Percentiles rank a stretch among this genome's conserved stretches.
Evolutionary conservation across 2,888 invertebrate species (phyloP).

Genomic region (Anoncus sp.): DNA sequence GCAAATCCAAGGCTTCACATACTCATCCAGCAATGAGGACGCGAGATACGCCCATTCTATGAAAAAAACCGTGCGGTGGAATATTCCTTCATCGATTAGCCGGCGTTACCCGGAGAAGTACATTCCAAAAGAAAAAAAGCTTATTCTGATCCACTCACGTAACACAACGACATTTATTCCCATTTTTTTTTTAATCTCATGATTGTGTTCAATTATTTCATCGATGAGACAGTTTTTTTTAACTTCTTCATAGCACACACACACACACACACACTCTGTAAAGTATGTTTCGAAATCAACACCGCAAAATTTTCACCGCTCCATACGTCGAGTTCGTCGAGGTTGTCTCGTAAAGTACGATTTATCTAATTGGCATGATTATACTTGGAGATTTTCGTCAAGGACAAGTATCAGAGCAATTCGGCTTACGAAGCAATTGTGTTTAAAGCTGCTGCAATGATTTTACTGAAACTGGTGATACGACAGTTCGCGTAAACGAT

Average conservation of each 20-base stretch:
- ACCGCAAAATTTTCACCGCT: no score
- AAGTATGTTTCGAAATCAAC: no score
- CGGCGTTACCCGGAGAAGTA: conserved; percentile 3
- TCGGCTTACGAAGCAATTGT: not conserved
- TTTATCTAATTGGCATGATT: no score
- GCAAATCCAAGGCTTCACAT: not conserved
- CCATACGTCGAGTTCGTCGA: no score
- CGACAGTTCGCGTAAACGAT: conserved; percentile 22
- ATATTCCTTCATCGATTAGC: conserved; percentile 41
- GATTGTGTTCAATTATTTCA: not conserved
- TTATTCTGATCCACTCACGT: not conserved
- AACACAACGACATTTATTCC: not conserved
- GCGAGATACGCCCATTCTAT: conserved; percentile 43
- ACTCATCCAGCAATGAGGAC: not conserved
- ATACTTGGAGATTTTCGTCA: no score
- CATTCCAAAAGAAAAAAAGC: conserved; percentile 4
- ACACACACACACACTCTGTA: no score
- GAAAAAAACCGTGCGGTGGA: conserved; percentile 9
- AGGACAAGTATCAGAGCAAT: no score
- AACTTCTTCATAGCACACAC: not conserved
- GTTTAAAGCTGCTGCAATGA: conserved; percentile 1
- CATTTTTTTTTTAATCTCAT: not conserved
- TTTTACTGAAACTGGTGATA: not conserved
- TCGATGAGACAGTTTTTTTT: not conserved
- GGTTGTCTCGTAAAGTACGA: no score